Evolutionary conservation across 2,113 vertebrate species (phyloP).

Genomic region (Dicentrarchus labrax): DNA sequence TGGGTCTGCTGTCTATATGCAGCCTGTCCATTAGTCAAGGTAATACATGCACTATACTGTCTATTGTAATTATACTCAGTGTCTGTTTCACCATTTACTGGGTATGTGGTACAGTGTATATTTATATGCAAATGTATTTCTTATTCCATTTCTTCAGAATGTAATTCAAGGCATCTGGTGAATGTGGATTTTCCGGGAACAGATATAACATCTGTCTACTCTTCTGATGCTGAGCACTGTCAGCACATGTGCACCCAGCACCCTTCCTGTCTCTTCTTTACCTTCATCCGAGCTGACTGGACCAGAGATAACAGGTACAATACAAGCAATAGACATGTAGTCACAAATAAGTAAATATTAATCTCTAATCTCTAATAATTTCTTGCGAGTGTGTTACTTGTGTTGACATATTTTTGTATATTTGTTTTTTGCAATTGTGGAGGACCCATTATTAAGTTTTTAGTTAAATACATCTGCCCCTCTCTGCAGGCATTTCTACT

Average conservation of each 20-base stretch:
- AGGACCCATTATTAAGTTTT: background rate
- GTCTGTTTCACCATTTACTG: too few species aligned
- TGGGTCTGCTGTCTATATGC: constrained; percentile 53
- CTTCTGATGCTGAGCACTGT: constrained; percentile 72
- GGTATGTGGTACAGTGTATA: background rate
- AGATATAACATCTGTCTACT: constrained; percentile 61
- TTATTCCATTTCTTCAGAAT: constrained; percentile 48
- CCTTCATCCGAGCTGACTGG: constrained; percentile 63
- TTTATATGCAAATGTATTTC: background rate
- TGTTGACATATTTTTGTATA: background rate
- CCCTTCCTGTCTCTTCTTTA: constrained; percentile 75
- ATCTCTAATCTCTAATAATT: too few species aligned
- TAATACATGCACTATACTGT: constrained; percentile 21
- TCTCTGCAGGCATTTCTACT: constrained; percentile 66
- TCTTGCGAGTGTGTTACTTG: too few species aligned
- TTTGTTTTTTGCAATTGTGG: background rate
- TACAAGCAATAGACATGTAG: background rate
- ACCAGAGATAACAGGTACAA: constrained; percentile 63
- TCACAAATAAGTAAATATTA: background rate
- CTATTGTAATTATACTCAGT: background rate
- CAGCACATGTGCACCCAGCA: constrained; percentile 77
- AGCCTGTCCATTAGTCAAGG: constrained; percentile 55
- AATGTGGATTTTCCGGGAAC: constrained; percentile 71
- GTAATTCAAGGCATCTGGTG: constrained; percentile 20
- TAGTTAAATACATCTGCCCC: too few species aligned